Conservation (phyloP, 2,797 vertebrate species). For the Distichodus sexfasciatus region DNA sequence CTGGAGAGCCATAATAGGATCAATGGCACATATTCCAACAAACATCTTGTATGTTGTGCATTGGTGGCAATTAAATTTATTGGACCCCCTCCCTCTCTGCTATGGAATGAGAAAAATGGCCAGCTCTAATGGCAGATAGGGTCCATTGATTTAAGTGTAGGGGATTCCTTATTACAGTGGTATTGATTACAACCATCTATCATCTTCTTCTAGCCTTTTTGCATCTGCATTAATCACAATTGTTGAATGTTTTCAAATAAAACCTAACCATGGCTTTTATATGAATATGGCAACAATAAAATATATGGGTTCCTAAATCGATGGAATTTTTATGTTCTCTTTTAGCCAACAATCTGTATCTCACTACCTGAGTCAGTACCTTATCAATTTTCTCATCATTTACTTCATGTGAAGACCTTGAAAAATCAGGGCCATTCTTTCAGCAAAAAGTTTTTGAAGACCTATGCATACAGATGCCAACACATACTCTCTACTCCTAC, state of each 20-base stretch:
- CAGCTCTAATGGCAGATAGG: slow-evolving; percentile 9
- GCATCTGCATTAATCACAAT: slow-evolving; percentile 18
- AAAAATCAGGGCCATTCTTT: too few relatives aligned
- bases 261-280: not conserved
- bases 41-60: slow-evolving; percentile 44
- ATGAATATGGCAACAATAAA: not conserved
- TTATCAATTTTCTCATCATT: too few relatives aligned
- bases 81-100: slow-evolving; percentile 14
- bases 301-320: not conserved
- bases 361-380: too few relatives aligned
- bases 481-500: too few relatives aligned
- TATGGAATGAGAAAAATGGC: slow-evolving; percentile 30
- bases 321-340: not conserved
- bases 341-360: too few relatives aligned
- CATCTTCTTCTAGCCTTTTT: slow-evolving; percentile 13
- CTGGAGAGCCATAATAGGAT: slow-evolving; percentile 50
- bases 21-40: slow-evolving; percentile 53
- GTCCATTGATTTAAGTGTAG: slow-evolving; percentile 41
- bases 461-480: too few relatives aligned
- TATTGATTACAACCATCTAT: slow-evolving; percentile 45
- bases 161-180: slow-evolving; percentile 18
- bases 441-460: too few relatives aligned
- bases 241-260: slow-evolving; percentile 10
- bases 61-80: slow-evolving; percentile 54
- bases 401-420: too few relatives aligned